Base-by-base conservation (phyloP, 2,888 invertebrate species). In the Melitaea athalia region DNA sequence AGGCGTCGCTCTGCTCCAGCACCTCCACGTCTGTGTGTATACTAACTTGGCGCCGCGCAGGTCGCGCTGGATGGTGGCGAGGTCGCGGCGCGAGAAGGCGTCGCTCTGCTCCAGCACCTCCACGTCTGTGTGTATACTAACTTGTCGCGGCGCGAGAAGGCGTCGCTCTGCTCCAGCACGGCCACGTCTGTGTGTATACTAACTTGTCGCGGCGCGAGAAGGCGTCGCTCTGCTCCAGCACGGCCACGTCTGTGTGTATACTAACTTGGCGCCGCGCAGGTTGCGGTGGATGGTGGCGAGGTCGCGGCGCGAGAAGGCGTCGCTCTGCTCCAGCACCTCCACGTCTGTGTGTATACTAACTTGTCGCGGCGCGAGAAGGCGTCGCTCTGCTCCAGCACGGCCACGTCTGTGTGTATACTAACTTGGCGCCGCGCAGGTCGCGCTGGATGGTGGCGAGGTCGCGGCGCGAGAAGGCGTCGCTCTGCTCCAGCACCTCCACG, bases 161-260 rank as follows among this genome's bases (percentile, higher is more conserved):
- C 98, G 99, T 57, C 99, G 38, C 95, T 94, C 78, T 97, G 95
- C 81, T 98, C 97, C 15, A 98, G 89, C 15, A 98, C 97, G 12
- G 95, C 93, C 75, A 97, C 81, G 45, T 45, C 45, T 45, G 45
- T 45, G 45, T 45, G 53, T 7, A n/a, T 4, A 85, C 93, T 81
- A 88, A 97, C 97, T 95, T 95, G 87, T 98, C 97, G 11, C 95
- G 93, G 83, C 95, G 95, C 64, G 93, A 91, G 87, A 98, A 98
- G 7, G 96, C 94, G 77, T 97, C 96, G 64, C 95, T 94, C 78
- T 97, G 95, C 81, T 98, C 97, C 15, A 98, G 89, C 17, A 98
- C 97, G 14, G 95, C 93, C 75, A 97, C 81, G 45, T 45, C 45
- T 45, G 45, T 45, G 45, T 45, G 53, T 7, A n/a, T 4, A 85